Evolutionary conservation across 2,113 vertebrate genomes (phyloP).

Genomic region (Eudyptes chrysolophus): DNA sequence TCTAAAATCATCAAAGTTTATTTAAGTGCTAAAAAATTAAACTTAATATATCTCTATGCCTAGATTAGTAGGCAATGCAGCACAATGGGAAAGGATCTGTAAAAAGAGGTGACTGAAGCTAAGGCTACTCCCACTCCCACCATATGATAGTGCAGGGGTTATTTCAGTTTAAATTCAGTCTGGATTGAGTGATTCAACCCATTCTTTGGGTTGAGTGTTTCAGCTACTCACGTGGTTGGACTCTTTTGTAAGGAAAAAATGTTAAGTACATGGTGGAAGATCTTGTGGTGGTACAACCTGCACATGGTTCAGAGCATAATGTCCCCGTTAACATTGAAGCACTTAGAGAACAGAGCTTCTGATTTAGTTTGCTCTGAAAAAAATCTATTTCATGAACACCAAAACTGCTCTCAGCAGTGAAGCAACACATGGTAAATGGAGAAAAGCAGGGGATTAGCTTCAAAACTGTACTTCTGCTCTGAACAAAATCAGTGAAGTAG

Average conservation of each 20-base stretch:
- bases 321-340: background rate
- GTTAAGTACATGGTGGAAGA: background rate
- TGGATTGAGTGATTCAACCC: background rate
- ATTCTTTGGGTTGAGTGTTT: background rate
- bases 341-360: background rate
- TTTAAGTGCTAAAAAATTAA: background rate
- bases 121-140: background rate
- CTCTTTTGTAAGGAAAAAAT: background rate
- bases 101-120: background rate
- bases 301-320: background rate
- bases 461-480: background rate
- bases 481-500: background rate
- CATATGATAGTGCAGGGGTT: background rate
- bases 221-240: background rate
- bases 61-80: background rate
- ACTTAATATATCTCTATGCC: background rate
- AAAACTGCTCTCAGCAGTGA: background rate
- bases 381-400: background rate
- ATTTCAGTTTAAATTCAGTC: background rate
- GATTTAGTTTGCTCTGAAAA: background rate
- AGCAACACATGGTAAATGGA: background rate
- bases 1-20: background rate
- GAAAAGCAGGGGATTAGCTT: background rate
- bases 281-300: background rate
- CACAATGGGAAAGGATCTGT: background rate